A percentile compares a stretch with the other conserved stretches of the same genome.
Evolutionary conservation across 2,797 vertebrate species (phyloP).

Genomic region (Brachymystax lenok): DNA sequence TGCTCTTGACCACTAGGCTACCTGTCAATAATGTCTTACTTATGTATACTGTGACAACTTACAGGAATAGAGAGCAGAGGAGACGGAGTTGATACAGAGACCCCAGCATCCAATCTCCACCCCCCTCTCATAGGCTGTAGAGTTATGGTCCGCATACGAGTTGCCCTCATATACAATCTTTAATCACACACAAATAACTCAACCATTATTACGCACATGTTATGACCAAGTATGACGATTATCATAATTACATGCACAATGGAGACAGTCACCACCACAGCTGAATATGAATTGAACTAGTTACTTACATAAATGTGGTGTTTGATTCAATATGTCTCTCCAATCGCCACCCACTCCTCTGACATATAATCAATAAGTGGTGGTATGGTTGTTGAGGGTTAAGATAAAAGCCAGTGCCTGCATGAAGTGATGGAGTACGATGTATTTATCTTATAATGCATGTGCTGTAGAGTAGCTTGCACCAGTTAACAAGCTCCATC

Average conservation of each 20-base stretch:
- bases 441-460: neutral
- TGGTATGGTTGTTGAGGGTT: neutral
- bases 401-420: neutral
- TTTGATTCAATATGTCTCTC: no score
- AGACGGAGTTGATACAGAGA: constrained; percentile 90
- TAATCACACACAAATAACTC: constrained; percentile 15
- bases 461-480: neutral
- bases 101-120: constrained; percentile 97
- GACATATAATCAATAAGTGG: neutral
- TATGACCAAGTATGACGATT: neutral
- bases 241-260: neutral
- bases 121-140: constrained; percentile 88
- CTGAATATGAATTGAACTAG: no score
- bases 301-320: no score
- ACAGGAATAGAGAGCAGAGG: constrained; percentile 94
- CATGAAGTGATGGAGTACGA: neutral
- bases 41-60: constrained; percentile 64
- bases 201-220: neutral
- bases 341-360: no score
- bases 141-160: constrained; percentile 90
- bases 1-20: no score
- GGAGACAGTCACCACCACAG: neutral
- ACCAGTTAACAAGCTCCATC: neutral
- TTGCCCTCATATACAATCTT: constrained; percentile 93
- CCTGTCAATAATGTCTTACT: neutral